Base-by-base conservation (phyloP, 2,797 vertebrate genomes). In the Anniella stebbinsi region DNA sequence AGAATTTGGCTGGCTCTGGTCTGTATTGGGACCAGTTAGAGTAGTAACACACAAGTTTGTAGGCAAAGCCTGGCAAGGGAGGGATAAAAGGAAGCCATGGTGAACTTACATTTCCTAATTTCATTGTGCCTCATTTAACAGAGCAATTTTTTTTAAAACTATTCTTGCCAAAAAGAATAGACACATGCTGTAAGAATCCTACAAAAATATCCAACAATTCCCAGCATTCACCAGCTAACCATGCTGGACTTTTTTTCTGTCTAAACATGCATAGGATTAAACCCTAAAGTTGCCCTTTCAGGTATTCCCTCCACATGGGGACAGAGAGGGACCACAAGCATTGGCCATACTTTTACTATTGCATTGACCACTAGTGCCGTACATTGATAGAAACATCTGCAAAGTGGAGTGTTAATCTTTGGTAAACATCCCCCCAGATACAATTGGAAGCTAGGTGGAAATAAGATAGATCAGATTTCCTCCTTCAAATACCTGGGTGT, bases 11-110 rank as follows among this genome's bases (percentile, higher is more conserved):
- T 12, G 92, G 81, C n/a, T 96, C 97, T 3, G 94, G 96, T 92
- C 97, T 95, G 93, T 97, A 97, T 89, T 97, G 98, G 80, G 97
- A 97, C 97, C 98, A 97, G 95, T 97, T 97, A 91, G 97, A 97
- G 84, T 97, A 97, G 92, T 97, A 97, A 81, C 97, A 97, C 69
- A 95, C 94, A 94, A 97, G 94, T 86, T 95, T 93, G 85, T 92
- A 91, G 87, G 96, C 93, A 75, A 94, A 93, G 83, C 91, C 96
- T 97, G 87, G 85, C 63, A 38, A 21, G 21, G 38, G 15, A 67
- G 54, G 41, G 60, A 33, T 41, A 13, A 4, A 67, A 51, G 2
- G 69, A 28, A 87, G 54, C 28, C 30, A 48, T 33, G 69, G 18
- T 63, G 54, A 57, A 67, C 51, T 38, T 60, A 25, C n/a, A 30